Evolutionary conservation across 2,113 vertebrate species (phyloP), one percentile per base, ranked within the genome.

Genomic region (Aptenodytes patagonicus): DNA sequence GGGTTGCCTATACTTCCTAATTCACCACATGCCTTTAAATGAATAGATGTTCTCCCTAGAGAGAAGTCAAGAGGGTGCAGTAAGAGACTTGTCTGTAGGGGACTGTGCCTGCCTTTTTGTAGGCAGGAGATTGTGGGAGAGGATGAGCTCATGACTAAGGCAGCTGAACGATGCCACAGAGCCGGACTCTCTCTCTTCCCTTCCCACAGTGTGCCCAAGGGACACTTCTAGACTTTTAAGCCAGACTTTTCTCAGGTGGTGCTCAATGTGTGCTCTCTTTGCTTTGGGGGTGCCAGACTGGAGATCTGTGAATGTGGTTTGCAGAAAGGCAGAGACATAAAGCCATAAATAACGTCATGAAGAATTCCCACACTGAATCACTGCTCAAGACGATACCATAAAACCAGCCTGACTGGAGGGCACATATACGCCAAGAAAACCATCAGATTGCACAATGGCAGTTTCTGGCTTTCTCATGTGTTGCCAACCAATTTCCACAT

Each of bases 331-430:
- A 61, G 60, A 88, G 68, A 83, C 58, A 57, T 57, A 69, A 57
- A 86, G 38, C 36, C 51, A 60, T 90, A 90, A 96, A 93, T 66
- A 92, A 85, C 0, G 0, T 42, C 11, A 58, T 31, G 38, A 93
- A 62, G 66, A 94, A 92, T 96, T 96, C 93, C 84, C 85, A 84
- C 47, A 72, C 57, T 57, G 82, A 93, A 86, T 92, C 60, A 38
- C 28, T 75, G 22, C 65, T 93, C 40, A 65, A 38, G 70, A 36
- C 32, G 93, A 25, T 83, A 47, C 32, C 78, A 80, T 88, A 94
- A 94, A 83, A 34, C 58, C 26, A 38, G 34, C 42, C 42, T 68
- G 34, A 22, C 64, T 84, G 62, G 62, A 88, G 79, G 62, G 40
- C 58, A 95, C 2, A 0, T 62, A 4, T 58, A 46, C 0, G 21